phyloP scores from a whole-genome alignment of 2,797 vertebrate genomes.

The Hylomyscus alleni region DNA sequence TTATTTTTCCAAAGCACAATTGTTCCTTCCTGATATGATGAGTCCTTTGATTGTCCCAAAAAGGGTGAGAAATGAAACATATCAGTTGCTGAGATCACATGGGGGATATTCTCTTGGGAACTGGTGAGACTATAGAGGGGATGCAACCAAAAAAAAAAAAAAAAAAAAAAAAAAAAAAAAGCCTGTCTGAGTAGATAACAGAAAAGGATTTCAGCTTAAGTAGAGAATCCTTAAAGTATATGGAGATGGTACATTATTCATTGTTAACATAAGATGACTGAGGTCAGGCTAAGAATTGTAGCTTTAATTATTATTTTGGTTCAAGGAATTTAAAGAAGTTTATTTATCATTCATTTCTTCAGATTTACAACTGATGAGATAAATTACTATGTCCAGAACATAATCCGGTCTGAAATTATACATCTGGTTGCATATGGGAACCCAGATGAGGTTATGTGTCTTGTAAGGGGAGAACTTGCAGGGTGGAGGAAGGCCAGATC shows the following conservation, averaged over 20 bases:
- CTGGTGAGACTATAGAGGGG: not conserved
- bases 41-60: not conserved
- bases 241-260: not conserved
- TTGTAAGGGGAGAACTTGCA: not conserved
- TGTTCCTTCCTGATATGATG: not conserved
- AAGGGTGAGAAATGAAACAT: not conserved
- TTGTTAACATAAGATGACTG: not conserved
- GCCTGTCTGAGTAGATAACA: not conserved
- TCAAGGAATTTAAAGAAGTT: slow-evolving; percentile 19
- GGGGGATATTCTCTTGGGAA: not conserved
- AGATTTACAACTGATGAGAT: slow-evolving; percentile 29
- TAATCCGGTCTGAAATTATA: not conserved
- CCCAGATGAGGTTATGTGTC: not conserved
- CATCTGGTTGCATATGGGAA: not conserved
- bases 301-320: not conserved
- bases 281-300: not conserved
- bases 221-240: not conserved
- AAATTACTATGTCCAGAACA: not conserved
- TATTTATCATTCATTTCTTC: not conserved
- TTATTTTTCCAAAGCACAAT: not conserved
- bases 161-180: not conserved
- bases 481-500: not conserved
- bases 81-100: not conserved
- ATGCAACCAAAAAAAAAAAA: not conserved
- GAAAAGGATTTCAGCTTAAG: not conserved